A percentile compares a stretch with the other conserved stretches of the same genome.
Conservation (phyloP, 2,113 vertebrate genomes). For the Capreolus pygargus region DNA sequence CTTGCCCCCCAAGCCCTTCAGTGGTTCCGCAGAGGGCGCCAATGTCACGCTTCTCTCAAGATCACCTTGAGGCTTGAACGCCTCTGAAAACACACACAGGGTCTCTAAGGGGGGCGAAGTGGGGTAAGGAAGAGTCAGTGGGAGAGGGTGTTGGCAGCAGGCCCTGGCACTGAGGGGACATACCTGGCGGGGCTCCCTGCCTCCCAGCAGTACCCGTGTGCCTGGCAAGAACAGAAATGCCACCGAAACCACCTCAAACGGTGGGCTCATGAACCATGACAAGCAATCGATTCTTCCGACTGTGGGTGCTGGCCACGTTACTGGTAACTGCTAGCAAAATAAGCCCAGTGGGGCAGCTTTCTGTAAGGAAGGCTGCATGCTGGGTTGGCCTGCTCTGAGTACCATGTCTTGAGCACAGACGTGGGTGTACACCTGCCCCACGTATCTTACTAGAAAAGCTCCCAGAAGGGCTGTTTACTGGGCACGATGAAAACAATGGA, state of each 20-base stretch:
- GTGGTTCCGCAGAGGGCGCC: background rate
- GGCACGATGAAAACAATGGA: background rate
- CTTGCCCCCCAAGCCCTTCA: background rate
- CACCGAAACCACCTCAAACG: background rate
- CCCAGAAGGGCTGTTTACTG: background rate
- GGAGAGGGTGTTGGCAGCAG: background rate
- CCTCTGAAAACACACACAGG: background rate
- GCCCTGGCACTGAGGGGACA: background rate
- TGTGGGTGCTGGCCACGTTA: background rate
- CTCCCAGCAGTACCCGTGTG: background rate
- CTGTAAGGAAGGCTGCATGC: background rate
- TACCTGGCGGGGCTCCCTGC: too few relatives aligned
- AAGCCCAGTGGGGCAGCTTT: background rate
- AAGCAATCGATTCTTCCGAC: background rate
- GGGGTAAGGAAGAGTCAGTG: background rate
- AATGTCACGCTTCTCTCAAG: background rate
- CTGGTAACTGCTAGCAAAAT: background rate
- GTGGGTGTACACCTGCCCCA: background rate
- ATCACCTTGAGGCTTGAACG: background rate
- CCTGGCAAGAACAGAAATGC: background rate
- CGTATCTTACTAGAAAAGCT: background rate
- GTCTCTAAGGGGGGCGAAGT: fast-evolving
- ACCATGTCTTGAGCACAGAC: background rate
- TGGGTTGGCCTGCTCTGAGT: background rate
- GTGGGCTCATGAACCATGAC: background rate